A percentile compares a stretch with the other conserved stretches of the same genome.
These are phyloP conservation scores for Octopus bimaculoides DNA, from an alignment of 1,140 invertebrate genomes.

Conservation along the genomic window DNA sequence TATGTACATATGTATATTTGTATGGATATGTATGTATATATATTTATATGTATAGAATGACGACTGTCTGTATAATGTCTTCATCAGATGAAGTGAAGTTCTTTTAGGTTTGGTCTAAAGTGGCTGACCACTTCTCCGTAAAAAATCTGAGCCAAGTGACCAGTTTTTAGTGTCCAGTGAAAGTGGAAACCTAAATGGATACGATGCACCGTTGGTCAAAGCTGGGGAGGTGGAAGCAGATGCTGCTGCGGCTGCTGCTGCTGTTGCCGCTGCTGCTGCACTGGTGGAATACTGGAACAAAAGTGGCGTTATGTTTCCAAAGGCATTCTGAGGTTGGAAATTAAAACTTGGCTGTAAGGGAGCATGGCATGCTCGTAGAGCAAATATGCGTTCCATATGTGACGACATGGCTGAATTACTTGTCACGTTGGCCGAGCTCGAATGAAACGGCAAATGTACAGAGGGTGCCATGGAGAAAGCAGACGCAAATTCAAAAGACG, in stretches of 20 bases:
- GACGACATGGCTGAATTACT: background rate
- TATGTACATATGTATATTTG: background rate
- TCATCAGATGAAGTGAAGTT: too few species aligned
- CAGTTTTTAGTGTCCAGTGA: conserved; percentile 7
- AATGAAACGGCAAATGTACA: conserved; percentile 23
- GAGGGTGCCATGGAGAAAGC: conserved; percentile 18
- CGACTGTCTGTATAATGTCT: too few species aligned
- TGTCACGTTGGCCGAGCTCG: background rate
- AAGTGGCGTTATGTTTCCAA: background rate
- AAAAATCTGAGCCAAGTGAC: background rate
- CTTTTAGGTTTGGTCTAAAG: too few species aligned
- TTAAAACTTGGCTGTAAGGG: background rate
- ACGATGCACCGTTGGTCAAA: background rate
- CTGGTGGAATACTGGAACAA: background rate
- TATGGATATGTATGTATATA: background rate
- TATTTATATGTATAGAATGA: background rate
- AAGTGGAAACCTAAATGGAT: conserved; percentile 2
- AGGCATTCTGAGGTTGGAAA: background rate
- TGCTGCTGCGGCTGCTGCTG: background rate
- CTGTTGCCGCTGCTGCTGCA: background rate
- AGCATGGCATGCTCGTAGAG: background rate
- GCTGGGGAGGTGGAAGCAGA: background rate
- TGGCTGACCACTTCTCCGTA: background rate
- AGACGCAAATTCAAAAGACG: conserved; percentile 17
- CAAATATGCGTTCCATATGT: conserved; percentile 2